These are phyloP conservation scores for Labeo catla DNA, from an alignment of 2,113 vertebrate genomes.

Conservation along the genomic window DNA sequence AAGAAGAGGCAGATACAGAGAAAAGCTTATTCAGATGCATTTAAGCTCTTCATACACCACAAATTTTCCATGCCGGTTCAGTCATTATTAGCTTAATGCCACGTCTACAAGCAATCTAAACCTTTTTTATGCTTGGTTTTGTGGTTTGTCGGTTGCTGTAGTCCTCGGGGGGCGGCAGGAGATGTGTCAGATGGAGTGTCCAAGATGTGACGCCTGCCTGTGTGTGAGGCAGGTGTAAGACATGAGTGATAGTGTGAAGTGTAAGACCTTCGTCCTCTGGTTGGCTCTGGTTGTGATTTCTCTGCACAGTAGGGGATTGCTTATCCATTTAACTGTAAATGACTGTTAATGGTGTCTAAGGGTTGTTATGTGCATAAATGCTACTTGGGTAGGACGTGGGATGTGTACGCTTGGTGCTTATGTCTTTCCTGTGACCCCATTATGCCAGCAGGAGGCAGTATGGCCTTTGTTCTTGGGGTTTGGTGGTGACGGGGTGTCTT, in stretches of 20 bases:
- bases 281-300: neutral
- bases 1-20: constrained; percentile 15
- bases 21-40: constrained; percentile 13
- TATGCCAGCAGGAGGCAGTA: constrained; percentile 76
- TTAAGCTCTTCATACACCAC: neutral
- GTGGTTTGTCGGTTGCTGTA: neutral
- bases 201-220: constrained; percentile 9
- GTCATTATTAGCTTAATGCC: constrained; percentile 17
- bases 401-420: constrained; percentile 14
- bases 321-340: neutral
- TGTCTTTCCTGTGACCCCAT: constrained; percentile 81
- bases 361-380: neutral
- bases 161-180: neutral
- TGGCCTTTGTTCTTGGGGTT: constrained; percentile 68
- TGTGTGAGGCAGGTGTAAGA: constrained; percentile 17
- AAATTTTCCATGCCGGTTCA: neutral
- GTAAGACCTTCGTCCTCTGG: neutral
- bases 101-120: neutral
- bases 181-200: constrained; percentile 22
- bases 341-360: neutral
- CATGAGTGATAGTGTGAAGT: neutral
- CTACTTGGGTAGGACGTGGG: neutral
- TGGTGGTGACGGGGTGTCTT: constrained; percentile 25
- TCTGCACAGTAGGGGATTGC: neutral
- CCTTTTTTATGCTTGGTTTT: neutral